These are phyloP conservation scores for Hyppa rectilinea DNA, from an alignment of 2,888 invertebrate genomes.

Conservation along the genomic window DNA sequence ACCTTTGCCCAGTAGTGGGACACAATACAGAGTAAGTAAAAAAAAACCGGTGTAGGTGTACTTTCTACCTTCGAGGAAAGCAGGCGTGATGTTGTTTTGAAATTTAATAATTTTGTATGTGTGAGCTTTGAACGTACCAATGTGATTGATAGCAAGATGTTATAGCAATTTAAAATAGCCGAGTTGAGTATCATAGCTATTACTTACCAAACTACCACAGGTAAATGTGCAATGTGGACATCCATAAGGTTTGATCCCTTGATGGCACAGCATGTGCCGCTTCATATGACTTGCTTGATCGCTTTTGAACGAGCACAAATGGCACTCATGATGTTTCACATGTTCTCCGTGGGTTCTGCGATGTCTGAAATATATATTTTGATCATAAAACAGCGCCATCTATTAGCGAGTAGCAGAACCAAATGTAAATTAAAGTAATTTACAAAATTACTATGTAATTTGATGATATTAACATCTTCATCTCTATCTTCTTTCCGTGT, in stretches of 20 bases:
- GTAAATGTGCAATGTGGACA: conserved; percentile 96
- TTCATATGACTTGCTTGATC: conserved; percentile 93
- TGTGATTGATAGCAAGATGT: neutral
- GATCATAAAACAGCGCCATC: conserved; percentile 61
- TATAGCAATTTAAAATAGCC: neutral
- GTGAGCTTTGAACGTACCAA: too few relatives aligned
- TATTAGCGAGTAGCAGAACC: conserved; percentile 38
- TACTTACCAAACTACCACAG: conserved; percentile 94
- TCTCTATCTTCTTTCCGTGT: too few relatives aligned
- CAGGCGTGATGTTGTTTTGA: too few relatives aligned
- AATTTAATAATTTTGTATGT: too few relatives aligned
- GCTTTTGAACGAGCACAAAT: conserved; percentile 93
- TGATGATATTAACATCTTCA: too few relatives aligned
- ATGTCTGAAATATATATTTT: conserved; percentile 88
- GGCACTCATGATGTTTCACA: conserved; percentile 91
- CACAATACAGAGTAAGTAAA: too few relatives aligned
- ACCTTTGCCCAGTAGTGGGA: too few relatives aligned
- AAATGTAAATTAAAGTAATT: neutral
- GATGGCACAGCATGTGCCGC: conserved; percentile 95
- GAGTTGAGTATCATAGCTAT: too few relatives aligned
- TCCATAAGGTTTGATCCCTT: conserved; percentile 95
- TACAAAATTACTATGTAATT: neutral
- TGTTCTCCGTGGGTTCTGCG: conserved; percentile 89
- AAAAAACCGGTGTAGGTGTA: too few relatives aligned
- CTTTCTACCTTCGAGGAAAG: too few relatives aligned